Conservation (phyloP, 2,888 invertebrate species). For the Epinotia ramella region DNA sequence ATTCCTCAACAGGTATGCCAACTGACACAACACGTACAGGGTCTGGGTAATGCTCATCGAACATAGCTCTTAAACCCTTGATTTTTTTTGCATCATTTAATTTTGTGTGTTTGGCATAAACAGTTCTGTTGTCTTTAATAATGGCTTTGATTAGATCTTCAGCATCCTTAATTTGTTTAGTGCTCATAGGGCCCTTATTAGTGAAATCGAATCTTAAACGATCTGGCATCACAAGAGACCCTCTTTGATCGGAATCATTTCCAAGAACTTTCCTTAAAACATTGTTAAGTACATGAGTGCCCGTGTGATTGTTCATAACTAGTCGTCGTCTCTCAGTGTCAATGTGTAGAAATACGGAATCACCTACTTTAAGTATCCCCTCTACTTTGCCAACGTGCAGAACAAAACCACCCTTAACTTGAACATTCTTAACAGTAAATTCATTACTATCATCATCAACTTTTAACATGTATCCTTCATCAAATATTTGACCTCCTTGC, state of each 20-base stretch:
- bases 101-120: conserved; percentile 95
- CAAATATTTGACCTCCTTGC: conserved; percentile 99
- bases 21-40: conserved; percentile 97
- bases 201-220: conserved; percentile 98
- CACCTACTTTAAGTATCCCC: conserved; percentile 93
- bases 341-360: conserved; percentile 91
- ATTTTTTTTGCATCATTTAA: conserved; percentile 95
- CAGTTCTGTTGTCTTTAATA: conserved; percentile 90
- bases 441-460: conserved; percentile 93
- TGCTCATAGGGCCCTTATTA: conserved; percentile 95
- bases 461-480: conserved; percentile 96
- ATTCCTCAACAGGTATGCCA: conserved; percentile 95
- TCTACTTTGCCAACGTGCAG: conserved; percentile 96
- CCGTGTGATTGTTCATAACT: conserved; percentile 99
- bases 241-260: conserved; percentile 96
- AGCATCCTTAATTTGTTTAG: conserved; percentile 93
- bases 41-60: conserved; percentile 99
- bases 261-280: conserved; percentile 96
- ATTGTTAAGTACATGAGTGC: conserved; percentile 98
- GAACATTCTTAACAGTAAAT: conserved; percentile 96
- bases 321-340: conserved; percentile 94
- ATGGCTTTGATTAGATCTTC: conserved; percentile 93
- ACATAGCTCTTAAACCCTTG: conserved; percentile 97
- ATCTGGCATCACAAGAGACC: conserved; percentile 99
- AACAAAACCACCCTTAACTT: conserved; percentile 98